phyloP scores from a whole-genome alignment of 2,797 vertebrate genomes.

The Cossypha polioptera region DNA sequence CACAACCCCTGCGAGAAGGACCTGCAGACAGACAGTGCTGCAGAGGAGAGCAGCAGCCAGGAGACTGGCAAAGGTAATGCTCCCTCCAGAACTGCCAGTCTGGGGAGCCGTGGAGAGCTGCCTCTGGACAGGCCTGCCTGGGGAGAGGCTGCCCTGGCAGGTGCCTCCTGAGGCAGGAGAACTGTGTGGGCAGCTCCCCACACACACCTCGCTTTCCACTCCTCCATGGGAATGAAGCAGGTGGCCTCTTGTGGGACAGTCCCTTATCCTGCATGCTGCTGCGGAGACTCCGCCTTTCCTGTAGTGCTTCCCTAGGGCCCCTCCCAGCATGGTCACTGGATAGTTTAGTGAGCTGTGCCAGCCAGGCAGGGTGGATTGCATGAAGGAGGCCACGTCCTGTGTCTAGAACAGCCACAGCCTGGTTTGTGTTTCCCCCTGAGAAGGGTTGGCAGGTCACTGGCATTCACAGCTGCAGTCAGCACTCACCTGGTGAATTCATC shows the following conservation, averaged over 20 bases:
- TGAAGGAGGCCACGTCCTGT: accelerated
- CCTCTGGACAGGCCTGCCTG: background rate
- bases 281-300: accelerated
- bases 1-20: constrained; percentile 81
- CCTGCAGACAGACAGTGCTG: constrained; percentile 88
- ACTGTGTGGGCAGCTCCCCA: background rate
- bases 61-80: constrained; percentile 93
- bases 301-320: background rate
- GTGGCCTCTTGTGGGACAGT: background rate
- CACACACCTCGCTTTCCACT: accelerated
- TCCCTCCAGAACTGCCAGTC: background rate
- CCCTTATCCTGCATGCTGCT: background rate
- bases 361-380: background rate
- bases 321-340: accelerated
- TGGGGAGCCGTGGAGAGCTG: background rate
- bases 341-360: background rate
- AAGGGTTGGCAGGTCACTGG: background rate
- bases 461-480: accelerated
- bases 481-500: background rate
- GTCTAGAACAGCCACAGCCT: background rate
- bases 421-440: background rate
- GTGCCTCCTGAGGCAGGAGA: background rate
- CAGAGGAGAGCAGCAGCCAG: constrained; percentile 98
- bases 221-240: background rate
- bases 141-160: background rate